phyloP scores from a whole-genome alignment of 2,113 vertebrate species.

The Apodemus speciosus region DNA sequence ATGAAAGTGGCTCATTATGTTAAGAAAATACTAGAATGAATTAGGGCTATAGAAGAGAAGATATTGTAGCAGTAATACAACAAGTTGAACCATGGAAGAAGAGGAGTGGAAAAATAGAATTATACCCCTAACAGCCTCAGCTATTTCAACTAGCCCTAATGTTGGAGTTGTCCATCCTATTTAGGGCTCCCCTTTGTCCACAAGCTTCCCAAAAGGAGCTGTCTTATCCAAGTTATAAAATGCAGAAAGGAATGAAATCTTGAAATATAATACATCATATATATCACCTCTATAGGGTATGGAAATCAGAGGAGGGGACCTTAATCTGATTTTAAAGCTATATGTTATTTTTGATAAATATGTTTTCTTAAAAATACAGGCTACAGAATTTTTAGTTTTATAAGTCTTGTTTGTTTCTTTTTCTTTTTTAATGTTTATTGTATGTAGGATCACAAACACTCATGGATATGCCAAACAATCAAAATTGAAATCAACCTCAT shows the following conservation, averaged over 20 bases:
- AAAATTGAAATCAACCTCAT: slow-evolving; percentile 20
- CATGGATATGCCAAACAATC: background rate
- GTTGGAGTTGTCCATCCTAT: background rate
- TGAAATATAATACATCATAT: background rate
- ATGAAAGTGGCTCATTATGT: background rate
- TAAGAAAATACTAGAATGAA: slow-evolving; percentile 7
- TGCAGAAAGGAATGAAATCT: background rate
- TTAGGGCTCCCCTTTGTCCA: background rate
- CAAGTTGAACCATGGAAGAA: background rate
- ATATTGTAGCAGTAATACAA: background rate
- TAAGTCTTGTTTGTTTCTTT: slow-evolving; percentile 20
- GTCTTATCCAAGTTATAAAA: background rate
- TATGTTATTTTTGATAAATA: slow-evolving; percentile 32
- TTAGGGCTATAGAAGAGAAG: background rate
- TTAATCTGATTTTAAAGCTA: background rate
- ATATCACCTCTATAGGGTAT: background rate
- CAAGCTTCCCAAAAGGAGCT: background rate
- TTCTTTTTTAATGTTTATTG: background rate
- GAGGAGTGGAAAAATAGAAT: background rate
- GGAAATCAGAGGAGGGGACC: background rate
- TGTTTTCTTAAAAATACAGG: slow-evolving; percentile 15
- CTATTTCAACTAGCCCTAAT: background rate
- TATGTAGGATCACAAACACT: background rate
- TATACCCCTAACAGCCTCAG: background rate
- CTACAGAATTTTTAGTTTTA: slow-evolving; percentile 15